Evolutionary conservation across 2,888 invertebrate species (phyloP), one percentile per base, ranked within the genome.

Genomic region (Julus scandinavius): DNA sequence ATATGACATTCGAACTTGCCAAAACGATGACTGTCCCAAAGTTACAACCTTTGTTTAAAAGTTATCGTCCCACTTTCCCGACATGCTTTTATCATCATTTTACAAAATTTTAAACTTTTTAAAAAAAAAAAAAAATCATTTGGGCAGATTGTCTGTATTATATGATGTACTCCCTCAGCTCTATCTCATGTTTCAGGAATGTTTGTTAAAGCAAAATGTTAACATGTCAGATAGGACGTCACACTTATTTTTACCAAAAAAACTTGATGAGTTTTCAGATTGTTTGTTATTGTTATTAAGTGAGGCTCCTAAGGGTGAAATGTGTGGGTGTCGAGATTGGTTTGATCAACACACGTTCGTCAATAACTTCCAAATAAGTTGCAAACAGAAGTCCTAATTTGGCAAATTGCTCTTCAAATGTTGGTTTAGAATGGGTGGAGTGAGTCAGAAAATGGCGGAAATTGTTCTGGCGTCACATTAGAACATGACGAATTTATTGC

Each of bases 251-350:
- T 72, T 9, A 72, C 29, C 1, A 20, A 29, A 29, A 72, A 72
- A 72, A 72, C n/a, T 15, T n/a, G 29, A 72, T 29, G 72, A n/a
- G 72, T 20, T 72, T 29, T 72, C 72, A 20, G 9, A 72, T 29
- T 72, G 29, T 72, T 72, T 72, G 72, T 72, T 72, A 5, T 29
- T 29, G 11, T 72, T 11, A 54, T 54, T 54, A 29, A 20, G 29
- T 72, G 29, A 72, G 72, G 72, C 72, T 11, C 72, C 29, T 29
- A 29, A 72, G 20, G 29, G 72, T 72, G 29, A 29, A 29, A 72
- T 72, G 72, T 20, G 72, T 72, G 72, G 72, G 72, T 29, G 72
- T 72, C 0, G 29, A 72, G 29, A 72, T 72, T 72, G 72, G 72
- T 29, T 29, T 20, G n/a, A 72, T 72, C 20, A 72, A 29, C 72